Percentiles rank a stretch among this genome's conserved stretches.
phyloP scores from a whole-genome alignment of 2,888 invertebrate species.

The Mesoligia furuncula region DNA sequence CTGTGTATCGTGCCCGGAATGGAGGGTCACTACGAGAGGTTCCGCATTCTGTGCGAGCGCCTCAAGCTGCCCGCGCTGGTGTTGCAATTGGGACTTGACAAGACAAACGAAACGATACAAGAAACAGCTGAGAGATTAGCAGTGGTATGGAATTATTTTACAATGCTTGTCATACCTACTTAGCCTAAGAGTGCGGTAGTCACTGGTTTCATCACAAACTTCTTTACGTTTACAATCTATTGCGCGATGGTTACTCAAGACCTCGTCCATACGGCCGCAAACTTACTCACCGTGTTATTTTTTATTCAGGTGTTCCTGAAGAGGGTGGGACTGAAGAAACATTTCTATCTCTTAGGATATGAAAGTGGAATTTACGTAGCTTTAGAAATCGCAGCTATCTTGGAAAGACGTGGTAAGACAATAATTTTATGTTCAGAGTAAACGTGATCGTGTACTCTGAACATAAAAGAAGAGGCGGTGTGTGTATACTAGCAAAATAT shows the following conservation, averaged over 20 bases:
- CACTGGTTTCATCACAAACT: not conserved
- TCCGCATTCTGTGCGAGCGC: constrained; percentile 69
- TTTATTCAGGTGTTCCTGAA: constrained; percentile 69
- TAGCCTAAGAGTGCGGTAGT: not conserved
- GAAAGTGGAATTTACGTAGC: constrained; percentile 77
- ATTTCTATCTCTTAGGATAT: constrained; percentile 77
- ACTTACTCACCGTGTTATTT: not conserved
- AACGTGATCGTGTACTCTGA: no score
- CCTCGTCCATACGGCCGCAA: not conserved
- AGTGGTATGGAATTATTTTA: constrained; percentile 60
- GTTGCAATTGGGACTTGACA: constrained; percentile 73
- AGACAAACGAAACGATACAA: constrained; percentile 68
- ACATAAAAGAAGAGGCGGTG: no score
- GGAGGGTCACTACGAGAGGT: constrained; percentile 74
- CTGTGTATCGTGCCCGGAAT: constrained; percentile 75
- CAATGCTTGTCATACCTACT: not conserved
- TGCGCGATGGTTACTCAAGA: not conserved
- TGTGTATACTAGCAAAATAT: no score
- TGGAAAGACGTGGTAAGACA: constrained; percentile 76
- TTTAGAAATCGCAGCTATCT: constrained; percentile 76
- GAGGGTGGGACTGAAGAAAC: constrained; percentile 62
- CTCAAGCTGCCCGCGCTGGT: constrained; percentile 73
- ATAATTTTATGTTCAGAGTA: not conserved
- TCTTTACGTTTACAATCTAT: not conserved
- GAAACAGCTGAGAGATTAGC: constrained; percentile 73